Evolutionary conservation across 2,113 vertebrate genomes (phyloP).

Genomic region (Epinephelus cyanopodus): DNA sequence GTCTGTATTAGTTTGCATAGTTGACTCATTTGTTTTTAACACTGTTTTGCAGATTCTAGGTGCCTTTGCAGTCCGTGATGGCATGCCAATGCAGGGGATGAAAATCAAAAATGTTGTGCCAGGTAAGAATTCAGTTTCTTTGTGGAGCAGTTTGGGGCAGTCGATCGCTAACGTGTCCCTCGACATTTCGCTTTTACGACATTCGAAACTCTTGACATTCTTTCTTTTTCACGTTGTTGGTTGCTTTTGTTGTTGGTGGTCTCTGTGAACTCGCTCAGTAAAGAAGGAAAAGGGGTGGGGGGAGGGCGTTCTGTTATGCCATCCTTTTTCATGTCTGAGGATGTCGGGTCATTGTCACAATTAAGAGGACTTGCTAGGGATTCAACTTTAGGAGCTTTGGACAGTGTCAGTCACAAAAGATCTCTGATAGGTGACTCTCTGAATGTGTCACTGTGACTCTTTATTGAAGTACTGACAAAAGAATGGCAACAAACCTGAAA

Average conservation of each 20-base stretch:
- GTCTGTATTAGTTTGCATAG: not conserved
- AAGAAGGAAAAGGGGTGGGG: constrained; percentile 5
- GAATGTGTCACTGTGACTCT: constrained; percentile 44
- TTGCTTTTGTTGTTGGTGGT: constrained; percentile 73
- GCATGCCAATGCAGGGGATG: constrained; percentile 85
- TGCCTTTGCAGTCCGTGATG: constrained; percentile 83
- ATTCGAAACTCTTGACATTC: constrained; percentile 62
- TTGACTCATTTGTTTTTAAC: not conserved
- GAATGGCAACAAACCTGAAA: constrained; percentile 40
- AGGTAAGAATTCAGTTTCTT: constrained; percentile 79
- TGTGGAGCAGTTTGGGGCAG: constrained; percentile 63
- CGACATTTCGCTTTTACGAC: constrained; percentile 75
- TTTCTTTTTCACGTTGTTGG: constrained; percentile 63
- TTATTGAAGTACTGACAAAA: constrained; percentile 32
- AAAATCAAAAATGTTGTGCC: constrained; percentile 86
- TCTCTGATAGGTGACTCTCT: constrained; percentile 39
- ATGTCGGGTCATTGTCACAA: constrained; percentile 50
- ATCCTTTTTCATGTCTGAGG: constrained; percentile 49
- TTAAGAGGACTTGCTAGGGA: constrained; percentile 42
- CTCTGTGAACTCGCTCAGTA: constrained; percentile 56
- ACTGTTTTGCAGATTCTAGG: constrained; percentile 80
- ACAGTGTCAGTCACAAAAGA: constrained; percentile 47
- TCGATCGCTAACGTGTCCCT: constrained; percentile 70
- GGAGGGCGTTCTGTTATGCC: constrained; percentile 30
- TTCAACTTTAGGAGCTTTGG: constrained; percentile 35